Evolutionary conservation across 2,888 invertebrate species (phyloP).

Genomic region (Dermolepida albohirtum): DNA sequence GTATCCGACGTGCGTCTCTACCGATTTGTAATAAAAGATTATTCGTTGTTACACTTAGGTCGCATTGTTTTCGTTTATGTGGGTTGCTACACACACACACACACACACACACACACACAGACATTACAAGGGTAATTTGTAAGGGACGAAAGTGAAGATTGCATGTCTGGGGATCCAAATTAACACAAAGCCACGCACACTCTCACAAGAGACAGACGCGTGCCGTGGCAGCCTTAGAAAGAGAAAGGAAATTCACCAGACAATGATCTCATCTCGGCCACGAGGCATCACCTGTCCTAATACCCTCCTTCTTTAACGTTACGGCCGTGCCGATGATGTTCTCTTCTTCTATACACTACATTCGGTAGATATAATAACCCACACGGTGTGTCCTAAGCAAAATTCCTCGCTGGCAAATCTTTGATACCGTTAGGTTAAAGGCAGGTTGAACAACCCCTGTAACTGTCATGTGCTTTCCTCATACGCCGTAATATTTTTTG

Average conservation of each 20-base stretch:
- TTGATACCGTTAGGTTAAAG: conserved; percentile 57
- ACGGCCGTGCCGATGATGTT: neutral
- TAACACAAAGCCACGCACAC: conserved; percentile 48
- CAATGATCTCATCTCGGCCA: conserved; percentile 49
- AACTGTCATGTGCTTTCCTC: conserved; percentile 46
- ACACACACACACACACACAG: no score
- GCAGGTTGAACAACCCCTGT: conserved; percentile 62
- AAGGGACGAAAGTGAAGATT: conserved; percentile 47
- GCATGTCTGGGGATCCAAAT: conserved; percentile 50
- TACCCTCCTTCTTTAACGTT: conserved; percentile 46
- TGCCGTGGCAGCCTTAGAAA: conserved; percentile 59
- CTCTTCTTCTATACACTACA: conserved; percentile 11
- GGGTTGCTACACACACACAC: neutral
- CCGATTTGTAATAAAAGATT: neutral
- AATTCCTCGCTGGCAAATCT: conserved; percentile 56
- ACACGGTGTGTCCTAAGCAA: conserved; percentile 29
- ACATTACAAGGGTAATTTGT: neutral
- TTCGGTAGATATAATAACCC: conserved; percentile 29
- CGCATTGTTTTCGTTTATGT: conserved; percentile 4
- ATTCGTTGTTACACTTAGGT: neutral
- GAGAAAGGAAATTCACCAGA: conserved; percentile 57
- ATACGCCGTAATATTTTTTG: conserved; percentile 23
- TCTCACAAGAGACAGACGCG: conserved; percentile 55
- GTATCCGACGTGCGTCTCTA: neutral
- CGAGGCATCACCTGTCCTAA: conserved; percentile 54